A percentile compares a stretch with the other conserved stretches of the same genome.
These are phyloP conservation scores for Oligia fasciuncula DNA, from an alignment of 2,888 invertebrate genomes.

Conservation along the genomic window DNA sequence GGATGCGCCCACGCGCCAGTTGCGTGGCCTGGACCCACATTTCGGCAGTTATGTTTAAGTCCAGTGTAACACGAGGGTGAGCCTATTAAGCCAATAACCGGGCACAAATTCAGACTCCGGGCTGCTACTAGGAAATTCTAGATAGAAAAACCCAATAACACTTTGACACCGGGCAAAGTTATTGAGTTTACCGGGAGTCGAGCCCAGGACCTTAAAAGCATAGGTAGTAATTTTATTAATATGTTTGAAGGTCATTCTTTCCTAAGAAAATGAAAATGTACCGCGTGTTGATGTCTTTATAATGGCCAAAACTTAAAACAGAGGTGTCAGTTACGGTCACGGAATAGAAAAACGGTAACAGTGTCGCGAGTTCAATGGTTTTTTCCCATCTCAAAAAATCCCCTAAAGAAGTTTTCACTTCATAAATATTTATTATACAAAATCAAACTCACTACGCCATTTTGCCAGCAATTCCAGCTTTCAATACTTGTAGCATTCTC, in stretches of 20 bases:
- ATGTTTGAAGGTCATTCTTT: too few species aligned
- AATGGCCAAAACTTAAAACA: too few species aligned
- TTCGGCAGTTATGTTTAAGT: background rate
- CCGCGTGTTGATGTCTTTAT: too few species aligned
- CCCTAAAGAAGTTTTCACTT: too few species aligned
- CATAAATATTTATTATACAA: too few species aligned
- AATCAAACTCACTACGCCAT: constrained; percentile 77
- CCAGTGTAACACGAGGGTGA: background rate
- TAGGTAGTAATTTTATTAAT: too few species aligned
- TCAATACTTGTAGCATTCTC: constrained; percentile 86
- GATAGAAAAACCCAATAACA: background rate
- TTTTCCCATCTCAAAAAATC: too few species aligned
- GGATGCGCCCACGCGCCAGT: background rate
- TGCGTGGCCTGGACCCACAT: background rate
- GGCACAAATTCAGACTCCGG: background rate
- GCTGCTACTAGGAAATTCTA: background rate
- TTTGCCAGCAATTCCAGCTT: constrained; percentile 77
- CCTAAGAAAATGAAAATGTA: too few species aligned
- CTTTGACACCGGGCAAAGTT: background rate
- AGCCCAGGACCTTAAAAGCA: too few species aligned
- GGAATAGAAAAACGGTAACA: too few species aligned
- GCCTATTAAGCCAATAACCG: background rate
- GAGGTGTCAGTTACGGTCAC: too few species aligned
- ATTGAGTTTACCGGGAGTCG: background rate
- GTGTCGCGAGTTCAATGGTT: too few species aligned